Evolutionary conservation across 2,888 invertebrate genomes (phyloP).

Genomic region (Eugnorisma glareosa): DNA sequence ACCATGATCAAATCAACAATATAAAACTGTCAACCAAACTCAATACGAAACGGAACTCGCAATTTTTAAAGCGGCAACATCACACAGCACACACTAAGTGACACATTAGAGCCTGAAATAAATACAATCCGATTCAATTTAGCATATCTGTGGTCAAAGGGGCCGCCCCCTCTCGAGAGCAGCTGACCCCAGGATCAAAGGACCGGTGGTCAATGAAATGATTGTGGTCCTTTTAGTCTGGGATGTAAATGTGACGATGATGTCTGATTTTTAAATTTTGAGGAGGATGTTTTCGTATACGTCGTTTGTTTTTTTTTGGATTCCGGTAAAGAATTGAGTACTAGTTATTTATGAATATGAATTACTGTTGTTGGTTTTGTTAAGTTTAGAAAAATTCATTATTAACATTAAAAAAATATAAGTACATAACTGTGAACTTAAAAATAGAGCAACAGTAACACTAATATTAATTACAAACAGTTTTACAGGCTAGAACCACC

Average conservation of each 20-base stretch:
- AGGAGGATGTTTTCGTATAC: conserved; percentile 24
- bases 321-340: not conserved
- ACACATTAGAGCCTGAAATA: conserved; percentile 41
- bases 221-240: conserved; percentile 56
- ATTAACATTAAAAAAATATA: too few relatives aligned
- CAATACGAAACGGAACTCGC: conserved; percentile 26
- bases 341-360: not conserved
- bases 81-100: conserved; percentile 33
- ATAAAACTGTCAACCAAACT: not conserved
- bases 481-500: too few relatives aligned
- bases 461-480: too few relatives aligned
- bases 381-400: too few relatives aligned
- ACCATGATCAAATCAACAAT: not conserved
- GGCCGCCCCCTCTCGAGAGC: conserved; percentile 58
- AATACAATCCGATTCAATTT: conserved; percentile 62
- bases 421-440: too few relatives aligned
- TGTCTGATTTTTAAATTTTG: conserved; percentile 27
- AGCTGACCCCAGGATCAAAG: conserved; percentile 62
- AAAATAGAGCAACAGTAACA: too few relatives aligned
- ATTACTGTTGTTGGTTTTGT: not conserved
- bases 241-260: conserved; percentile 27
- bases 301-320: not conserved
- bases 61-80: conserved; percentile 39
- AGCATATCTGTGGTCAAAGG: conserved; percentile 64
- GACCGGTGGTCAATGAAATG: conserved; percentile 65